Evolutionary conservation across 2,797 vertebrate species (phyloP), one percentile per base, ranked within the genome.

Genomic region (Spea hammondii): DNA sequence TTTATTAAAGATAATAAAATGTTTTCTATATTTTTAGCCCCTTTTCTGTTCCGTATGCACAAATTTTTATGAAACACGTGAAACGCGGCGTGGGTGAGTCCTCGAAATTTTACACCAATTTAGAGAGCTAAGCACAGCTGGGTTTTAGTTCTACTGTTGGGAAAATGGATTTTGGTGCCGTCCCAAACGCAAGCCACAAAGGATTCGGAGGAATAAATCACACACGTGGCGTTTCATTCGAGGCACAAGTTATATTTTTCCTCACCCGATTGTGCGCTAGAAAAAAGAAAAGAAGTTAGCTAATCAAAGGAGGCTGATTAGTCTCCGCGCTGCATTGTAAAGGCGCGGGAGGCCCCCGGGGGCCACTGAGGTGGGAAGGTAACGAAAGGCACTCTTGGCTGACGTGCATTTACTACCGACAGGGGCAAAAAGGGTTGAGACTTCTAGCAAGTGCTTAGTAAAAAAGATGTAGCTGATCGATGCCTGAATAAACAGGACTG

Each of bases 251-350:
- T 68, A 79, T 79, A 74, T 79, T 79, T 32, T 79, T 68, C 55
- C 17, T 62, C 64, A 6, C 78, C 57, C 69, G 71, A 79, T 79
- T 74, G 48, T 12, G 65, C 50, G 62, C 55, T 74, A 74, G 62
- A 69, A 69, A 78, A 78, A 78, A 64, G 46, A 49, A 57, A 57
- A 72, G 47, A 47, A 74, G 54, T 65, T 74, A 17, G 17, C 17
- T 17, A 79, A 74, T 79, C 78, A 79, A 74, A 79, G 32, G 72
- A 49, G 71, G 32, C 78, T 79, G 77, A 79, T 79, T 79, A 71
- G 7, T 79, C 77, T 49, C 70, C 32, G 60, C 32, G 17, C 72
- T 48, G 65, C 17, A 59, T 51, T 68, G 32, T 46, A 72, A 14
- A 60, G 14, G 70, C 48, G 50, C 48, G n/a, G n/a, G 62, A 72